Percentiles rank a stretch among this genome's conserved stretches.
Evolutionary conservation across 2,797 vertebrate genomes (phyloP).

Genomic region (Novumbra hubbsi): DNA sequence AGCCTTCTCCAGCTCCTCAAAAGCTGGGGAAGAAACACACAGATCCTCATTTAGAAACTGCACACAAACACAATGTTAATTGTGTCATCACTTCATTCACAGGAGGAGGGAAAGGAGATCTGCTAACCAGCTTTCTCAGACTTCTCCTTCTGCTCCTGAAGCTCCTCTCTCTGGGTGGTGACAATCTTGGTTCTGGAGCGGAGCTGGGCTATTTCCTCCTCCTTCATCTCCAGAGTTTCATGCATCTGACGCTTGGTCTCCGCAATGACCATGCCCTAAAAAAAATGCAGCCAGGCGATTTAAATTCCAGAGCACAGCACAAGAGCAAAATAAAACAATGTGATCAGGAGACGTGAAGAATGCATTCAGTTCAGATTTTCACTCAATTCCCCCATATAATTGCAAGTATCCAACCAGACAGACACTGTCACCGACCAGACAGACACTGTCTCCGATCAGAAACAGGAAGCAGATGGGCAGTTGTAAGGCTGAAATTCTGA

Average conservation of each 20-base stretch:
- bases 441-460: background rate
- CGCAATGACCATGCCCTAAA: conserved; percentile 95
- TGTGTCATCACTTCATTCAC: no score
- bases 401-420: background rate
- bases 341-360: background rate
- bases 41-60: background rate
- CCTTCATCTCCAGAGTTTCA: conserved; percentile 94
- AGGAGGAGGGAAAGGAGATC: background rate
- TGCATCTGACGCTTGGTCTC: conserved; percentile 99
- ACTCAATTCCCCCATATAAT: background rate
- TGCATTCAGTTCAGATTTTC: background rate
- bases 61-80: background rate
- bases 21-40: conserved; percentile 71
- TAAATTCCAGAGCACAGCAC: background rate
- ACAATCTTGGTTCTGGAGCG: conserved; percentile 82
- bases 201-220: conserved; percentile 91
- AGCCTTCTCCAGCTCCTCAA: conserved; percentile 93
- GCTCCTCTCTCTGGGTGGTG: conserved; percentile 79
- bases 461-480: background rate
- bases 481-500: background rate
- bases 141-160: conserved; percentile 93
- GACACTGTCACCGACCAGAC: background rate
- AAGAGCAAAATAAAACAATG: background rate
- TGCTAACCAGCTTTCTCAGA: conserved; percentile 91
- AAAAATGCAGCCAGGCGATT: conserved; percentile 14